phyloP scores from a whole-genome alignment of 2,113 vertebrate species.

The Pycnonotus jocosus region DNA sequence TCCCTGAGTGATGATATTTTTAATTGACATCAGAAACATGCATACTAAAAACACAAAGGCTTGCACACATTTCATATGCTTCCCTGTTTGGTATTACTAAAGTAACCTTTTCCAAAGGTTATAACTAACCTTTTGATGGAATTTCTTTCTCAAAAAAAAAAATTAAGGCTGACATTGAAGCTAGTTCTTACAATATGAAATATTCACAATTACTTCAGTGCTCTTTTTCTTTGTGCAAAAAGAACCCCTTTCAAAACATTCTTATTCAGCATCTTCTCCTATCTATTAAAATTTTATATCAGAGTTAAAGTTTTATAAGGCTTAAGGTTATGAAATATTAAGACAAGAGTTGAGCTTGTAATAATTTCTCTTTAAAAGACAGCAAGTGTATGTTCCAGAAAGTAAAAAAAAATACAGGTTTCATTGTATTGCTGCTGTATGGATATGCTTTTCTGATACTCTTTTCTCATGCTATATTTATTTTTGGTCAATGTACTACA shows the following conservation, averaged over 20 bases:
- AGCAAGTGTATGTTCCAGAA: neutral
- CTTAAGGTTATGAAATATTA: slow-evolving; percentile 73
- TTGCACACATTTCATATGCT: neutral
- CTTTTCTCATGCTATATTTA: neutral
- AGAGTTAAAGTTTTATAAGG: slow-evolving; percentile 72
- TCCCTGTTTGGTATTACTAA: neutral
- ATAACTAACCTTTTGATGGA: neutral
- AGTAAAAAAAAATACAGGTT: neutral
- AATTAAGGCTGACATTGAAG: slow-evolving; percentile 4
- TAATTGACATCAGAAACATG: neutral
- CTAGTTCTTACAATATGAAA: slow-evolving; percentile 40
- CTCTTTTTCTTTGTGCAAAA: slow-evolving; percentile 24
- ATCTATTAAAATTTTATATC: slow-evolving; percentile 69
- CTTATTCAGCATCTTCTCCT: slow-evolving; percentile 49
- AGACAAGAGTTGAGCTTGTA: slow-evolving; percentile 43
- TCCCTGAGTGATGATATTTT: neutral
- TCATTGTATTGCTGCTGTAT: neutral
- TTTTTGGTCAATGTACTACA: neutral
- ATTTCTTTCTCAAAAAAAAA: neutral
- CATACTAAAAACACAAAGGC: neutral
- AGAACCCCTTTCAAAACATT: slow-evolving; percentile 37
- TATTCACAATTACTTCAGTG: slow-evolving; percentile 49
- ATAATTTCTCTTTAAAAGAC: slow-evolving; percentile 24
- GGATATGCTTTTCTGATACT: neutral
- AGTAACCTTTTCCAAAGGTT: slow-evolving; percentile 19